Evolutionary conservation across 2,888 invertebrate species (phyloP).

Genomic region (Chydorus sphaericus): DNA sequence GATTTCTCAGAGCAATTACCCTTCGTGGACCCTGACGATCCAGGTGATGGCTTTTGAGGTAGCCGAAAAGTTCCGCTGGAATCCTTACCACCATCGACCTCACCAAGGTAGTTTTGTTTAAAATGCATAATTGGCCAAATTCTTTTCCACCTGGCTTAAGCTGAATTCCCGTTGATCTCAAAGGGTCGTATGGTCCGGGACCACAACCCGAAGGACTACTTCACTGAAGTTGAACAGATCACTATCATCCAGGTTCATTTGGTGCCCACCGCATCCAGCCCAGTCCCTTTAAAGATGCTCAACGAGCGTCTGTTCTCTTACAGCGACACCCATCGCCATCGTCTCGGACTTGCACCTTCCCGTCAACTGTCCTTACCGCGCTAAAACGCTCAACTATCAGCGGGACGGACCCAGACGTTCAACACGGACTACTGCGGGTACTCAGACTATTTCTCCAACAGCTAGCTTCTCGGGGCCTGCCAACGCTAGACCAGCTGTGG

Average conservation of each 20-base stretch:
- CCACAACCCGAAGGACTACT: conserved; percentile 81
- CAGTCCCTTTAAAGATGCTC: conserved; percentile 82
- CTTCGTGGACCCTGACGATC: conserved; percentile 62
- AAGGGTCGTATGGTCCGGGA: conserved; percentile 76
- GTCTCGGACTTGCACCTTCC: conserved; percentile 84
- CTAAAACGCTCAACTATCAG: conserved; percentile 53
- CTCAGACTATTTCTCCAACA: conserved; percentile 94
- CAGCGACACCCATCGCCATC: conserved; percentile 79
- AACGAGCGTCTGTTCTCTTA: conserved; percentile 76
- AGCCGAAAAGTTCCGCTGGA: conserved; percentile 60
- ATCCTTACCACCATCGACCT: conserved; percentile 92
- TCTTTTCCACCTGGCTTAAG: conserved; percentile 27
- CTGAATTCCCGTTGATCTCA: conserved; percentile 70
- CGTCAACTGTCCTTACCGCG: conserved; percentile 78
- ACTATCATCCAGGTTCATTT: conserved; percentile 82
- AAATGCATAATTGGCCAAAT: neutral
- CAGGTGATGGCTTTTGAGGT: conserved; percentile 83
- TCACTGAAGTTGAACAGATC: conserved; percentile 82
- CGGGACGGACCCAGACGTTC: conserved; percentile 67
- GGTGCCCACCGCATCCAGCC: conserved; percentile 85
- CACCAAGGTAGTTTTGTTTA: conserved; percentile 48
- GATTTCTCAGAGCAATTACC: conserved; percentile 47
- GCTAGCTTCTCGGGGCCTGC: conserved; percentile 77
- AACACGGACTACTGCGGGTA: conserved; percentile 66
- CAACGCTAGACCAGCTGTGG: conserved; percentile 43